phyloP scores from a whole-genome alignment of 2,113 vertebrate species.

The Perognathus longimembris region DNA sequence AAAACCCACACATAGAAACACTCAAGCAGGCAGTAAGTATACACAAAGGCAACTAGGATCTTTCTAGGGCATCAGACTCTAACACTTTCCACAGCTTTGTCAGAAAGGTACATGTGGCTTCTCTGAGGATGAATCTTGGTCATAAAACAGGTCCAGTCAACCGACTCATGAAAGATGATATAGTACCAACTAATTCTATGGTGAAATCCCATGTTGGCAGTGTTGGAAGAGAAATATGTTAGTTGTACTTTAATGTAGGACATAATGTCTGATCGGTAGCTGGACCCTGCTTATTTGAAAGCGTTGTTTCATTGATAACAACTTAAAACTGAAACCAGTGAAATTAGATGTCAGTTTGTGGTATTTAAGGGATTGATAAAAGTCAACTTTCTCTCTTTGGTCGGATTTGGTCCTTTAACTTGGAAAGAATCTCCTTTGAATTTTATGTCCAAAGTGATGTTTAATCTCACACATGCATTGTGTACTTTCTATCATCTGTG shows the following conservation, averaged over 20 bases:
- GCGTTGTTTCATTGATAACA: slow-evolving; percentile 78
- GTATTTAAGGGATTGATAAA: slow-evolving; percentile 69
- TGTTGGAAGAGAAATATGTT: slow-evolving; percentile 87
- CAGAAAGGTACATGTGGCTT: slow-evolving; percentile 94
- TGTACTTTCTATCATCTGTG: neutral
- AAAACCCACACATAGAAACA: slow-evolving; percentile 98
- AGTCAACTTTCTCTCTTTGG: slow-evolving; percentile 82
- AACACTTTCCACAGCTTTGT: slow-evolving; percentile 98
- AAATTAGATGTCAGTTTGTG: slow-evolving; percentile 76
- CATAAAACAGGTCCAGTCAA: slow-evolving; percentile 88
- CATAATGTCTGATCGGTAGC: slow-evolving; percentile 74
- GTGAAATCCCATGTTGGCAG: slow-evolving; percentile 86
- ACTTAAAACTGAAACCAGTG: slow-evolving; percentile 81
- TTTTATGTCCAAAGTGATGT: slow-evolving; percentile 77
- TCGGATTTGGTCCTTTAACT: slow-evolving; percentile 82
- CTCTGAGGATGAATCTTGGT: slow-evolving; percentile 86
- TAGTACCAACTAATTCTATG: slow-evolving; percentile 82
- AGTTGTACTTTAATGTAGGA: slow-evolving; percentile 75
- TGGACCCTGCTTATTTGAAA: slow-evolving; percentile 85
- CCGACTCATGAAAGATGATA: slow-evolving; percentile 72
- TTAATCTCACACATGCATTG: slow-evolving; percentile 69
- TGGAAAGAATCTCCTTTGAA: slow-evolving; percentile 79
- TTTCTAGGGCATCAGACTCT: slow-evolving; percentile 99
- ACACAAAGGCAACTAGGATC: slow-evolving; percentile 99
- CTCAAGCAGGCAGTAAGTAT: slow-evolving; percentile 99